Base-by-base conservation (phyloP, 2,113 vertebrate genomes). In the Ranitomeya variabilis region DNA sequence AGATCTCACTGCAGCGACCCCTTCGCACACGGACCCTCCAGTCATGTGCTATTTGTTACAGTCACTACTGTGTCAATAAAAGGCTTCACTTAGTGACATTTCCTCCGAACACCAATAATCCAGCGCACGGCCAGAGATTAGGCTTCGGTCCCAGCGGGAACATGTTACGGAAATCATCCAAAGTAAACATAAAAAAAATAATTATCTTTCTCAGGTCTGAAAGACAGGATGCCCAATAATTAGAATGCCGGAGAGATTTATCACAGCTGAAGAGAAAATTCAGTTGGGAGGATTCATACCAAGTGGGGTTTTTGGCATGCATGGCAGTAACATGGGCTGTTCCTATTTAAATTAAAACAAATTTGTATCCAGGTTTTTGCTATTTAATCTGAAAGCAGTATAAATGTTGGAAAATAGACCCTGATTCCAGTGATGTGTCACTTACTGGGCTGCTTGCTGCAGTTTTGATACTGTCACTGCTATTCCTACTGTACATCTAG, bases 61-160 rank as follows among this genome's bases (percentile, higher is more conserved):
- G 91, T 52, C 73, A 90, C 31, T 1, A 14, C 0, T 12, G n/a
- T 89, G 90, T 85, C 85, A 89, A 86, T 37, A 91, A 88, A 86
- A 88, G 0, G 6, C 21, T 92, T 90, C 0, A 88, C 86, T 91
- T 90, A 81, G 16, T 83, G 23, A 90, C 90, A 89, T 92, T 93
- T 91, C 88, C 90, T 85, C 92, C 82, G 85, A 89, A 78, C 4
- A 15, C 76, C 60, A 90, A 67, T 66, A 90, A 92, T 45, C 45
- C n/a, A 71, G 11, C 3, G 18, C 59, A 91, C 66, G 67, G 86
- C 71, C 83, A 77, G 83, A 92, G 91, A 85, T 90, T 9, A 89
- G 26, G 52, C 76, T 89, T 92, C 80, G 13, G 62, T 91, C 88
- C 91, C 90, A 91, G 55, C 55, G 88, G 80, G 88, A 83, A 90